Conservation (phyloP, 2,797 vertebrate species). For the Apodemus agrarius region DNA sequence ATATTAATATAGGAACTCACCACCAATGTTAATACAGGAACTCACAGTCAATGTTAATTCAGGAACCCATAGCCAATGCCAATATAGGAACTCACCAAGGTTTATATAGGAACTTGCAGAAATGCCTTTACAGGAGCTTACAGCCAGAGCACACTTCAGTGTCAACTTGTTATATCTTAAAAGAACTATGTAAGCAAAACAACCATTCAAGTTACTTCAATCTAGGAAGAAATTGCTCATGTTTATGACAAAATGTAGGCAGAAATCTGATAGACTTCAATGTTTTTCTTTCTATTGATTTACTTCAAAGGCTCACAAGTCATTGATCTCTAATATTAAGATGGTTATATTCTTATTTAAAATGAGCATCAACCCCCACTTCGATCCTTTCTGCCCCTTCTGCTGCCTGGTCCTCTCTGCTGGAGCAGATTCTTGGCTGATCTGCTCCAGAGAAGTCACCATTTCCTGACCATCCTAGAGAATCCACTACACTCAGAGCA, state of each 20-base stretch:
- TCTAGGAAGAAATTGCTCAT: neutral
- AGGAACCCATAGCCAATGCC: neutral
- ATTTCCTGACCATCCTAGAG: no score
- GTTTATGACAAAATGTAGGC: constrained; percentile 2
- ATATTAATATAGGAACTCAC: neutral
- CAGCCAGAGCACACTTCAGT: neutral
- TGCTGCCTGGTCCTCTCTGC: no score
- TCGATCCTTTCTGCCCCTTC: no score
- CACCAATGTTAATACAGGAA: neutral
- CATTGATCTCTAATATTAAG: constrained; percentile 15
- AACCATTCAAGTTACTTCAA: neutral
- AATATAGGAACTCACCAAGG: neutral
- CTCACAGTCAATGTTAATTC: neutral
- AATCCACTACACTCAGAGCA: no score
- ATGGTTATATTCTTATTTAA: neutral
- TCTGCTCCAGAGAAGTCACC: no score
- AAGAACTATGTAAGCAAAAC: constrained; percentile 53
- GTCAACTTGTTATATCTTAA: neutral
- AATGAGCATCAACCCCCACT: neutral
- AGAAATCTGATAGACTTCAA: neutral
- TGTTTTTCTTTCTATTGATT: constrained; percentile 18
- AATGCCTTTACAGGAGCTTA: neutral
- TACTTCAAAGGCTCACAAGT: constrained; percentile 9
- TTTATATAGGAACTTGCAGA: neutral
- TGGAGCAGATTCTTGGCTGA: no score